Base-by-base conservation (phyloP, 1,140 invertebrate genomes). In the Lanistes nyassanus region DNA sequence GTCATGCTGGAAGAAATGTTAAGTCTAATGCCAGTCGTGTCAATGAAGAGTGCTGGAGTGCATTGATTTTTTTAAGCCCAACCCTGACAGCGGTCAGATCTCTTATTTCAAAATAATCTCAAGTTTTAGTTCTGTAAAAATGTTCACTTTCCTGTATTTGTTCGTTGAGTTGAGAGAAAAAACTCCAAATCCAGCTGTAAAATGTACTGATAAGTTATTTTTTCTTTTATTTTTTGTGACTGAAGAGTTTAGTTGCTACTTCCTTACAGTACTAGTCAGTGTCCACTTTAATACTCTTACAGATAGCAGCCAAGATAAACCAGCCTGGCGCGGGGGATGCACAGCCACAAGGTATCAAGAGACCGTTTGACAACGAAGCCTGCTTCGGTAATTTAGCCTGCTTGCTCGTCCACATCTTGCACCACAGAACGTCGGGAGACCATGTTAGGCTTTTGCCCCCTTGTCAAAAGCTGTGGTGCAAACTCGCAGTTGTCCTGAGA, bases 251-350 rank as follows among this genome's bases (percentile, higher is more conserved):
- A 34, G 19, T 11, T 26, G 29, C 21, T 64, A 6, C 19, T 26
- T 26, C 26, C 19, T 64, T 64, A 34, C 29, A 21, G 19, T 64
- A 1, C 19, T 19, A 37, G 51, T 53, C 65, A 65, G 53, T 70
- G 42, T 67, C 55, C 53, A 47, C 60, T 79, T 70, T 66, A 69
- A 72, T 72, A 73, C 75, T 76, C 42, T 76, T 91, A n/a, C 84
- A 96, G 94, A 93, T 96, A 90, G 94, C 94, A 83, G 94, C 95
- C 81, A 96, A 95, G 90, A 94, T 96, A 82, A 94, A 94, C 77
- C 84, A 87, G 90, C 93, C 92, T 78, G 92, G 91, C 81, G 91
- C 91, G 82, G 91, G 92, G 65, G 85, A 85, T 82, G 83, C 82
- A 79, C 88, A 88, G 83, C 86, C 88, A 82, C 90, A 90, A 79